Conservation (phyloP, 2,888 invertebrate genomes). For the Apodemia mormo region DNA sequence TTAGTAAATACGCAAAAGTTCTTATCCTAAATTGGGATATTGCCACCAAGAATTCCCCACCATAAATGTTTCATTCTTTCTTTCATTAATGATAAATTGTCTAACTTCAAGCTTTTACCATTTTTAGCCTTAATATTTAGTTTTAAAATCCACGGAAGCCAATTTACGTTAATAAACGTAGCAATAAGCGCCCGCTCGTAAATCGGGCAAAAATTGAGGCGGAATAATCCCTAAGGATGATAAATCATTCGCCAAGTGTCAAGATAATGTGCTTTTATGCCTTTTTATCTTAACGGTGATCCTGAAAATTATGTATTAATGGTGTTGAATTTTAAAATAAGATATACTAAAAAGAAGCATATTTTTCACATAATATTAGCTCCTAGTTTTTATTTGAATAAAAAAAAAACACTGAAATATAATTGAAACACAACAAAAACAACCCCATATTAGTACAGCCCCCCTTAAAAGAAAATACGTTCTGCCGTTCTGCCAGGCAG, state of each 20-base stretch:
- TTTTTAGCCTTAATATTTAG: not conserved
- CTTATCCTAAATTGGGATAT: too few relatives aligned
- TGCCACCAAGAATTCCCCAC: too few relatives aligned
- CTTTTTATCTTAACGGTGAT: conserved; percentile 14
- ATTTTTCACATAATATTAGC: not conserved
- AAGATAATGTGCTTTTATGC: conserved; percentile 17
- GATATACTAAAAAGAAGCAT: not conserved
- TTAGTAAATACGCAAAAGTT: too few relatives aligned
- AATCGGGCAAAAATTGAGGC: conserved; percentile 17
- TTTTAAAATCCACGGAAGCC: not conserved
- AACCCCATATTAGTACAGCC: too few relatives aligned
- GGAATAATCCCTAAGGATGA: conserved; percentile 16
- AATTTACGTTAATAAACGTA: conserved; percentile 16
- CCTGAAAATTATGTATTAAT: conserved; percentile 13
- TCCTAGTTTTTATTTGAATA: not conserved
- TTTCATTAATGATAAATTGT: too few relatives aligned
- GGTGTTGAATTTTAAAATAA: not conserved
- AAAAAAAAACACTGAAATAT: not conserved
- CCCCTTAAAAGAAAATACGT: too few relatives aligned
- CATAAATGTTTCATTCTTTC: too few relatives aligned
- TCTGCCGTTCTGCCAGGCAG: too few relatives aligned
- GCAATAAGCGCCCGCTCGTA: conserved; percentile 15
- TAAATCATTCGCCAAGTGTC: conserved; percentile 17
- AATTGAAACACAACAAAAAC: too few relatives aligned
- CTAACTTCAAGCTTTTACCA: too few relatives aligned